Evolutionary conservation across 1,140 invertebrate species (phyloP), one percentile per base, ranked within the genome.

Genomic region (Sarcophaga bullata): DNA sequence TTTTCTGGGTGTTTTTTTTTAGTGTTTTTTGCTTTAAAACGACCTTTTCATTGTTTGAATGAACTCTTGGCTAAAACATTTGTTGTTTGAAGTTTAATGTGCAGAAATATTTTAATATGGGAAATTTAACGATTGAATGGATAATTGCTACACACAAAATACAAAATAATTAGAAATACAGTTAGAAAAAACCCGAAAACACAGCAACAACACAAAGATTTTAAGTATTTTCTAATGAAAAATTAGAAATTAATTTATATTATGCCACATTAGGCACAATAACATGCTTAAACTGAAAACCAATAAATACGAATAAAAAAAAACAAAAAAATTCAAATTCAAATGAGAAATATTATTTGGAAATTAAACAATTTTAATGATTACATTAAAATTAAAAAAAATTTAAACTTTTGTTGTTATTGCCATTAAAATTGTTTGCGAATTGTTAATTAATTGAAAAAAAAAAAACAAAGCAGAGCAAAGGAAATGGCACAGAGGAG

Each of bases 91-190:
- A 58, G 54, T 58, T 58, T 58, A 58, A 58, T 58, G 54, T 58
- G 54, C 54, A 47, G 47, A 73, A 73, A 73, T 73, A 73, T 73
- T 73, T 73, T 37, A 73, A 25, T 73, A 73, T 73, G 72, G 19
- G 37, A 73, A 73, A 73, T 73, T 73, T 73, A 73, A 25, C 72
- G 37, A 73, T 73, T 73, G 72, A 8, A 73, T 73, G 37, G 37
- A 73, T 25, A 37, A 73, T 37, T 73, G 8, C 19, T 10, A 73
- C 68, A 72, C n/a, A 73, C 47, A 73, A 73, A 47, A 73, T n/a
- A n/a, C n/a, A 7, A 73, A 8, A 37, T 47, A 73, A 73, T 47
- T 37, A 73, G 37, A 73, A 73, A 73, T 37, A 58, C 54, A 58
- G 54, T 9, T 58, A 58, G 13, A 1, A 37, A 37, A 37, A 37